Evolutionary conservation across 2,797 vertebrate species (phyloP).

Genomic region (Acrossocheilus wenchowensis): DNA sequence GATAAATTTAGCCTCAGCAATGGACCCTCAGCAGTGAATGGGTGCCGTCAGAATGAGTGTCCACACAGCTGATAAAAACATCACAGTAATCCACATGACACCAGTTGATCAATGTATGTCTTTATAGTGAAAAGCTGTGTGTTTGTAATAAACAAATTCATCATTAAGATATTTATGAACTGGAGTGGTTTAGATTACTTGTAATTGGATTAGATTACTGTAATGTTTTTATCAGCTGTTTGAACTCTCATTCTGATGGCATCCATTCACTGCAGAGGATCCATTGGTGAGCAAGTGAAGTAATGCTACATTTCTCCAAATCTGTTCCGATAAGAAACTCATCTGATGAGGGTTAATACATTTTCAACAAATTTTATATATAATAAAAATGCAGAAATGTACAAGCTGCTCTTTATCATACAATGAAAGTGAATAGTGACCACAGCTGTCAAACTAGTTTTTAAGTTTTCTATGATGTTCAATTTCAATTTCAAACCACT

Average conservation of each 20-base stretch:
- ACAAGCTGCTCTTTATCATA: neutral
- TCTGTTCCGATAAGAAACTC: neutral
- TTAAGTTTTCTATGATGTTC: neutral
- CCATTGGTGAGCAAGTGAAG: neutral
- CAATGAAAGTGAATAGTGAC: neutral
- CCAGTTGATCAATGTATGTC: too few species aligned
- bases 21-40: too few species aligned
- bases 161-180: neutral
- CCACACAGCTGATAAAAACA: too few species aligned
- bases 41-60: too few species aligned
- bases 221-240: neutral
- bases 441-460: neutral
- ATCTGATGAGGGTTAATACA: neutral
- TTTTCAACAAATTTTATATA: too few species aligned
- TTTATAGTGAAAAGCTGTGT: too few species aligned
- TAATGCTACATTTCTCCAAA: neutral
- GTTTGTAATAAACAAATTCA: neutral
- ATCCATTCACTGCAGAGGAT: too few species aligned
- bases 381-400: too few species aligned
- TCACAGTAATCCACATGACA: too few species aligned
- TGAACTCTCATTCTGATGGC: too few species aligned
- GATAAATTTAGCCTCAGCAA: too few species aligned
- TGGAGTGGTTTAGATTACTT: neutral
- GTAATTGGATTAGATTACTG: neutral
- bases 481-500: neutral